Conservation (phyloP, 2,888 invertebrate species). For the Taphrorychus bicolor region DNA sequence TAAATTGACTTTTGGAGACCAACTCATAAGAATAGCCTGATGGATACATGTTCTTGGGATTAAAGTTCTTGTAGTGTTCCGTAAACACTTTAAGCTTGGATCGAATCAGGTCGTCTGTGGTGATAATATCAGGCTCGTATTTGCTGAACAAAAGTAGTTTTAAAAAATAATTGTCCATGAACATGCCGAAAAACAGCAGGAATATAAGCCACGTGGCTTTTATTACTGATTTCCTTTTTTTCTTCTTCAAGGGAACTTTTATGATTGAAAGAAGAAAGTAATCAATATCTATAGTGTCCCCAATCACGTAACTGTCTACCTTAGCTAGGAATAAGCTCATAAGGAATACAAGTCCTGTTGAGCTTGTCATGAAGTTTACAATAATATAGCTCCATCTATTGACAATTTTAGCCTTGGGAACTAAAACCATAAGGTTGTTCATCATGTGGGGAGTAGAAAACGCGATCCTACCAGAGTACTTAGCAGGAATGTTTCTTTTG, state of each 20-base stretch:
- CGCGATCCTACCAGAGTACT: background rate
- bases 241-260: background rate
- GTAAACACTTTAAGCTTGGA: slow-evolving; percentile 8
- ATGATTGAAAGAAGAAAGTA: background rate
- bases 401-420: slow-evolving; percentile 7
- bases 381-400: background rate
- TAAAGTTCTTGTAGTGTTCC: too few relatives aligned
- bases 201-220: slow-evolving; percentile 13
- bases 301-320: background rate
- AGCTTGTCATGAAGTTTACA: background rate
- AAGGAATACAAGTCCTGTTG: background rate
- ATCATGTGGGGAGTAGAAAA: slow-evolving; percentile 23
- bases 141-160: background rate
- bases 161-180: slow-evolving; percentile 12
- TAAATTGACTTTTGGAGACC: background rate
- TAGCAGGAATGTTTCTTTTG: background rate
- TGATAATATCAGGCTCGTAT: background rate
- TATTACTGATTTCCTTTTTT: slow-evolving; percentile 7
- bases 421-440: slow-evolving; percentile 11
- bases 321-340: background rate
- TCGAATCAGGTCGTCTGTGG: slow-evolving; percentile 1
- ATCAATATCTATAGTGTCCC: background rate
- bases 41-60: background rate
- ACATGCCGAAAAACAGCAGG: slow-evolving; percentile 1
- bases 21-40: slow-evolving; percentile 7